These are phyloP conservation scores for Daphoenositta chrysoptera DNA, from an alignment of 2,113 vertebrate genomes.

Conservation along the genomic window DNA sequence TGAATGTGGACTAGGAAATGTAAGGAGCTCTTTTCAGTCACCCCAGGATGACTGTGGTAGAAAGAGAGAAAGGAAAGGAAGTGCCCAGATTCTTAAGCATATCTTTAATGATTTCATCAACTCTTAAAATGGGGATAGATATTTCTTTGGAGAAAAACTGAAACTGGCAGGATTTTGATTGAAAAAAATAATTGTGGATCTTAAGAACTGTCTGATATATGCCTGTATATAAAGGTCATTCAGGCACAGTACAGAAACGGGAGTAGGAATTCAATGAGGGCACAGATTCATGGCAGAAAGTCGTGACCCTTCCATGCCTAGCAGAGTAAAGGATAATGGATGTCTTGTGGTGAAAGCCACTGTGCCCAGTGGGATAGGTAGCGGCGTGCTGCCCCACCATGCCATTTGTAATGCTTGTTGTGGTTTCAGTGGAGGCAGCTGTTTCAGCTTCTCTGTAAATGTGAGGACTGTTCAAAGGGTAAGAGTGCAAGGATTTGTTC, in stretches of 20 bases:
- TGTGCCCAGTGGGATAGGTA: neutral
- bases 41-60: neutral
- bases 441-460: neutral
- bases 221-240: neutral
- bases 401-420: neutral
- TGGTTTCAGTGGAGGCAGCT: neutral
- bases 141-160: neutral
- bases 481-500: neutral
- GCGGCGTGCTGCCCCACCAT: fast-evolving
- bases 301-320: neutral
- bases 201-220: neutral
- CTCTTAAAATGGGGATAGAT: neutral
- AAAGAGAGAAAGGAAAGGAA: neutral
- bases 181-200: neutral
- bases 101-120: neutral
- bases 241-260: neutral
- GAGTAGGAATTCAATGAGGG: neutral
- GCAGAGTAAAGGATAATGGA: neutral
- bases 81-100: neutral
- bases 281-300: neutral
- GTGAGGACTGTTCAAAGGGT: neutral
- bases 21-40: fast-evolving
- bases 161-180: neutral
- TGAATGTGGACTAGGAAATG: neutral
- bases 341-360: neutral